phyloP scores from a whole-genome alignment of 2,888 invertebrate genomes.

The Nomada fucata region DNA sequence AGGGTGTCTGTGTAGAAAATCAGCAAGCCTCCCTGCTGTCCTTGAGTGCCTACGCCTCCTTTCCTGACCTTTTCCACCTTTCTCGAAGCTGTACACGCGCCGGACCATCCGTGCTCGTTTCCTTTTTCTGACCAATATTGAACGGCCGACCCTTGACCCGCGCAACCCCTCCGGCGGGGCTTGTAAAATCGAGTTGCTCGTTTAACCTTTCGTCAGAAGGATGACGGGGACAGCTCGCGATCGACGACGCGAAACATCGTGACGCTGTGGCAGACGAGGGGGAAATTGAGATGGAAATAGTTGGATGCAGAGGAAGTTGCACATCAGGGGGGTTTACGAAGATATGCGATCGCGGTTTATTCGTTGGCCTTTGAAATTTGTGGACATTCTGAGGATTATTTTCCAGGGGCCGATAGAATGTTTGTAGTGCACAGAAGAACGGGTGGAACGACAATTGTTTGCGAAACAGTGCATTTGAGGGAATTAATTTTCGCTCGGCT shows the following conservation, averaged over 20 bases:
- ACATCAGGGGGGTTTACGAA: neutral
- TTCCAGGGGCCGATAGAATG: too few relatives aligned
- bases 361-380: too few relatives aligned
- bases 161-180: neutral
- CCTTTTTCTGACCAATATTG: neutral
- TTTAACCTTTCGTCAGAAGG: conserved; percentile 9
- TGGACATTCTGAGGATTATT: too few relatives aligned
- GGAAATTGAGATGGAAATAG: neutral
- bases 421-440: too few relatives aligned
- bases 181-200: conserved; percentile 5
- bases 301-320: neutral
- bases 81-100: neutral
- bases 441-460: too few relatives aligned
- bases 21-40: conserved; percentile 38
- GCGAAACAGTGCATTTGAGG: too few relatives aligned
- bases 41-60: conserved; percentile 25
- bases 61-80: conserved; percentile 61
- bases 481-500: too few relatives aligned
- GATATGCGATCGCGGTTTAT: too few relatives aligned
- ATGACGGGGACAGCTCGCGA: neutral
- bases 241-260: neutral
- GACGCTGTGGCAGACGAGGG: neutral
- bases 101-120: neutral
- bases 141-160: conserved; percentile 28
- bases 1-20: conserved; percentile 65